Evolutionary conservation across 2,888 invertebrate species (phyloP).

Genomic region (Phytoseiulus persimilis): DNA sequence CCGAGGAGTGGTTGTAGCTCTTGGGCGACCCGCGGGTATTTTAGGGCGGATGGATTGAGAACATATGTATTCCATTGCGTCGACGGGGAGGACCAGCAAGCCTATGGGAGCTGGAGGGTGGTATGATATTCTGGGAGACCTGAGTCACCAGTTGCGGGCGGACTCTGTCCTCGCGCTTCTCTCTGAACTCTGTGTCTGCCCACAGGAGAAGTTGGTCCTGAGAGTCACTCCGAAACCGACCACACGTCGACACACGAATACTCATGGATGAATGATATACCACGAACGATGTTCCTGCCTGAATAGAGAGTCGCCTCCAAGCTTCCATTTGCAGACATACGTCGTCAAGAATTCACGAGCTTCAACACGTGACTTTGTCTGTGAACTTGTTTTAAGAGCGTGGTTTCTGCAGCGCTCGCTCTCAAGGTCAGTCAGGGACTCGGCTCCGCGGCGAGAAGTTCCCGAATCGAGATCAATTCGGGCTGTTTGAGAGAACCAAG

Average conservation of each 20-base stretch:
- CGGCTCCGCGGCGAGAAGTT: too few species aligned
- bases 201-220: not conserved
- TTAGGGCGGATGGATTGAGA: not conserved
- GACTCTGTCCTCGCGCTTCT: not conserved
- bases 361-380: too few species aligned
- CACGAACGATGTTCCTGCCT: not conserved
- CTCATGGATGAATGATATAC: not conserved
- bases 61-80: slow-evolving; percentile 5
- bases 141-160: not conserved
- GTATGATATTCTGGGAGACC: slow-evolving; percentile 5
- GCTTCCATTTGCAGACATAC: too few species aligned
- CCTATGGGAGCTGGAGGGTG: not conserved
- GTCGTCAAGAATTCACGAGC: too few species aligned
- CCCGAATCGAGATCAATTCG: too few species aligned
- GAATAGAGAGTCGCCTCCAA: not conserved
- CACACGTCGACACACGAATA: not conserved
- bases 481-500: not conserved
- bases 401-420: too few species aligned
- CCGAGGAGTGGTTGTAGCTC: not conserved
- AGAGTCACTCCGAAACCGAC: not conserved
- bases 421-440: too few species aligned
- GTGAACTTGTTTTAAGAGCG: too few species aligned
- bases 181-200: not conserved
- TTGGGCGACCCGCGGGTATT: not conserved
- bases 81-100: not conserved